These are phyloP conservation scores for Irena cyanogastra DNA, from an alignment of 2,113 vertebrate species.

Conservation along the genomic window DNA sequence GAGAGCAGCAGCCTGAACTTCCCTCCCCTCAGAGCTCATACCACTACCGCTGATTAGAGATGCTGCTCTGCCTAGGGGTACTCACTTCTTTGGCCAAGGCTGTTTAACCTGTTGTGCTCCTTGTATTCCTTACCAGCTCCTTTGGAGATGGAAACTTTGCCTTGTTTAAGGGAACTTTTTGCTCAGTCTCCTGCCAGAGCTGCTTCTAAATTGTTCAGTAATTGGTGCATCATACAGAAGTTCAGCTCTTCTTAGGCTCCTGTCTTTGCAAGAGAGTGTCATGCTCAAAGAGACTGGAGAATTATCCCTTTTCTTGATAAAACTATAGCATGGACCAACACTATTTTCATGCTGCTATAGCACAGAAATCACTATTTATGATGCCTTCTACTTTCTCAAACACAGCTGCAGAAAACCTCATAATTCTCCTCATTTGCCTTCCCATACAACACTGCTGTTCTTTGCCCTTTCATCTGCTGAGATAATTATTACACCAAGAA, in stretches of 20 bases:
- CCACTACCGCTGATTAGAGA: conserved; percentile 59
- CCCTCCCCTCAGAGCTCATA: conserved; percentile 61
- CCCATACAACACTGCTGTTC: neutral
- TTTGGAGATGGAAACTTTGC: neutral
- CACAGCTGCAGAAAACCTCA: neutral
- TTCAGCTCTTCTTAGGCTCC: neutral
- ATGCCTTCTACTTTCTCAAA: neutral
- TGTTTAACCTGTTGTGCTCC: conserved; percentile 57
- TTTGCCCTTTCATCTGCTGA: neutral
- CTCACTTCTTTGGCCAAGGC: conserved; percentile 33
- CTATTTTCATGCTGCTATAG: neutral
- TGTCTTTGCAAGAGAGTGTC: neutral
- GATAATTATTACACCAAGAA: neutral
- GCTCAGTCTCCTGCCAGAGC: neutral
- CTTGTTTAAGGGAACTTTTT: neutral
- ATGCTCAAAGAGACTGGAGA: neutral
- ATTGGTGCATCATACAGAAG: neutral
- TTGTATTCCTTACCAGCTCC: neutral
- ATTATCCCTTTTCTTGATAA: neutral
- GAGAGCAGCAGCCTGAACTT: conserved; percentile 64
- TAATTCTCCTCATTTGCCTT: neutral
- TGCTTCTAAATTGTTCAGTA: neutral
- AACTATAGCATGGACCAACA: neutral
- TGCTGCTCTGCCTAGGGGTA: conserved; percentile 50
- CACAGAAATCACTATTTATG: neutral